phyloP scores from a whole-genome alignment of 2,113 vertebrate species.

The Corythornis vintsioides region DNA sequence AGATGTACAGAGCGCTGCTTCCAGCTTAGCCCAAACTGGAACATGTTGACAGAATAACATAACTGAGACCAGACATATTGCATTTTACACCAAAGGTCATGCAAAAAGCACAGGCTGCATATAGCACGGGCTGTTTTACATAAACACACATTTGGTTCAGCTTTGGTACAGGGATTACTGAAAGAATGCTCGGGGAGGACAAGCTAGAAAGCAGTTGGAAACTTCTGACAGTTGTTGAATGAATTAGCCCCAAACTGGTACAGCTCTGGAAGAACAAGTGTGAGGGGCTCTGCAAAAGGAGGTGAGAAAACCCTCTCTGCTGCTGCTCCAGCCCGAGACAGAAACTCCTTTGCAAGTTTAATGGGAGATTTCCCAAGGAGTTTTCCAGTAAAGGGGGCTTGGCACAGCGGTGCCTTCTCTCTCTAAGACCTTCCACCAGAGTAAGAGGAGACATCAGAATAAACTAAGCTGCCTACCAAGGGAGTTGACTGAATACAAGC shows the following conservation, averaged over 20 bases:
- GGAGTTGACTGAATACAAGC: neutral
- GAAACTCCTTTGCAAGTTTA: neutral
- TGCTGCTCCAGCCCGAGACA: neutral
- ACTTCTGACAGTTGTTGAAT: slow-evolving; percentile 40
- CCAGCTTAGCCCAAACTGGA: slow-evolving; percentile 67
- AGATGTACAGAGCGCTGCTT: slow-evolving; percentile 60
- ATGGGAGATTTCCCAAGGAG: neutral
- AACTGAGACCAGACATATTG: slow-evolving; percentile 63
- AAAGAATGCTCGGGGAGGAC: slow-evolving; percentile 34
- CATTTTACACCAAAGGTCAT: slow-evolving; percentile 57
- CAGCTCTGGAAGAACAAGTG: slow-evolving; percentile 1
- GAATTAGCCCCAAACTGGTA: slow-evolving; percentile 44
- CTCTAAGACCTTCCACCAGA: neutral
- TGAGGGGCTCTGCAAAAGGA: slow-evolving; percentile 11
- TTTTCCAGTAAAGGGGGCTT: neutral
- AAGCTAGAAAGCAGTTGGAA: slow-evolving; percentile 25
- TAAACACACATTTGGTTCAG: slow-evolving; percentile 58
- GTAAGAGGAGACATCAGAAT: neutral
- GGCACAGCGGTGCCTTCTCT: neutral
- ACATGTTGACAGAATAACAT: slow-evolving; percentile 65
- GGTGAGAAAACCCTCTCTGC: neutral
- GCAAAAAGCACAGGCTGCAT: slow-evolving; percentile 43
- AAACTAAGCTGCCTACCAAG: neutral
- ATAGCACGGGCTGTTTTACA: slow-evolving; percentile 63
- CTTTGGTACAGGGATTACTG: slow-evolving; percentile 53